Base-by-base conservation (phyloP, 1,140 invertebrate genomes). In the Monomorium pharaonis region DNA sequence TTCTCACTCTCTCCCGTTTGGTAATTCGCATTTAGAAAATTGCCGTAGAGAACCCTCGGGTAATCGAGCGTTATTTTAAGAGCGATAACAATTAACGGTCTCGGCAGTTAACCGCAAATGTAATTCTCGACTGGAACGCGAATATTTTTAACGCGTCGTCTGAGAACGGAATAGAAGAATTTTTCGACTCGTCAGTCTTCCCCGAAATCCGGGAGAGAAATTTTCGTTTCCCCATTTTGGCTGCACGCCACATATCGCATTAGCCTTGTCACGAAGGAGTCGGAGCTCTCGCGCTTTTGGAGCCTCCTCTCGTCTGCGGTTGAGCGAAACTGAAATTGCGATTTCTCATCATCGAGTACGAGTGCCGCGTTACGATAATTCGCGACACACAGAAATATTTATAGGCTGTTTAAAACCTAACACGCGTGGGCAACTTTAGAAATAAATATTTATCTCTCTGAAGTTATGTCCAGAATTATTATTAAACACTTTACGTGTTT, bases 11-110 rank as follows among this genome's bases (percentile, higher is more conserved):
- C 9, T 47, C 14, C 18, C 67, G 16, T 72, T 83, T 33, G 37
- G 24, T 81, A 27, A 14, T 27, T 86, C 60, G 70, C 70, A 81
- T 88, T 89, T 89, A 81, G 88, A 77, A 88, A 88, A 89, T 80
- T 86, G 75, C 69, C 69, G 56, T 21, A 42, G 54, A 49, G 30
- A n/a, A 44, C 60, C 42, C 37, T 76, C 60, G 86, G 78, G 60
- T 88, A 86, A 88, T 63, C 83, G 84, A 88, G 87, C 69, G 75
- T 88, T 89, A 88, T 89, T 89, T 89, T 86, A 88, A 88, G 87
- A 89, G 75, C 87, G 21, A 78, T 75, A 27, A 83, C 69, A 81
- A 88, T 89, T 88, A 88, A 89, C 75, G 76, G 49, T 78, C 81
- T 78, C 86, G 21, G 47, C 54, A 58, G 74, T 86, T 89, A 81